Base-by-base conservation (phyloP, 2,113 vertebrate species). In the Thalassoma bifasciatum region DNA sequence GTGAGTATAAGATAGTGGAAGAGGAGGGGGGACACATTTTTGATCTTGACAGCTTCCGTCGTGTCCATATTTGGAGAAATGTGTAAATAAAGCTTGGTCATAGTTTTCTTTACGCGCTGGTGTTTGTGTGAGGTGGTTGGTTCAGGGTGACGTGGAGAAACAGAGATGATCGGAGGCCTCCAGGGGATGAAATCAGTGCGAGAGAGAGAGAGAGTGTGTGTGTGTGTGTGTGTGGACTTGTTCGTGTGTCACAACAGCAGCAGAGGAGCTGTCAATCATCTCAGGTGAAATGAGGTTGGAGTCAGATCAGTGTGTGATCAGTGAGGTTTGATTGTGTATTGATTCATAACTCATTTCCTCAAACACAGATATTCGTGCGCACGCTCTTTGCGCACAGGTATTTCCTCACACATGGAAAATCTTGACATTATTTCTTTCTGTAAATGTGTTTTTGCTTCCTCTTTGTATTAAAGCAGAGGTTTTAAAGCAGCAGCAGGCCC, bases 161-260 rank as follows among this genome's bases (percentile, higher is more conserved):
- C 0, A 5, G 57, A 53, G 46, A 7, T 30, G 68, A 58, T 8
- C 11, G 47, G 2, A 10, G 82, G 85, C 72, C 72, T 79, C 78
- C 51, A 8, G 72, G 72, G 46, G 75, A 34, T 37, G 22, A 62
- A 61, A 75, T 40, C 58, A 56, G 19, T n/a, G 38, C 12, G 19
- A n/a, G n/a, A n/a, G n/a, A n/a, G n/a, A n/a, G n/a, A n/a, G n/a
- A n/a, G n/a, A n/a, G n/a, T n/a, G n/a, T 26, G 36, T 1, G 19
- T 74, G 59, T n/a, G 13, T 34, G 47, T 26, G 63, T 16, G 37
- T 60, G 13, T 4, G 66, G 2, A 75, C 68, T 42, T 69, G 56
- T 72, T 57, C 57, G 44, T 53, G 34, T 47, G 63, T n/a, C 19
- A 21, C 44, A 37, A 38, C 49, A 34, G 34, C 67, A 24, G 22